Percentiles rank a stretch among this genome's conserved stretches.
These are phyloP conservation scores for Cephus cinctus DNA, from an alignment of 1,140 invertebrate genomes.

Conservation along the genomic window DNA sequence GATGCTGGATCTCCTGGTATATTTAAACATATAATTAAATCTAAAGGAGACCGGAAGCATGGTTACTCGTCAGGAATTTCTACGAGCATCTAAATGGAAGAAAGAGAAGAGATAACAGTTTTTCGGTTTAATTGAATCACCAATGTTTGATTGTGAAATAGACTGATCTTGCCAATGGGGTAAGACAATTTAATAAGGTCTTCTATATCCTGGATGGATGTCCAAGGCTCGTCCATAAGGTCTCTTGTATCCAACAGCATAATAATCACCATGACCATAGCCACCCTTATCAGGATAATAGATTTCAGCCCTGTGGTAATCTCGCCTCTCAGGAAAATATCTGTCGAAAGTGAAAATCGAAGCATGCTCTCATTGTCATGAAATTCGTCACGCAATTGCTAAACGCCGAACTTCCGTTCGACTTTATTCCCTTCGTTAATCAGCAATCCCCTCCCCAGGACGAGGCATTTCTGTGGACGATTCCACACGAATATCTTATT, in stretches of 20 bases:
- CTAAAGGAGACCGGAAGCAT: slow-evolving; percentile 3
- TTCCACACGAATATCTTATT: too few relatives aligned
- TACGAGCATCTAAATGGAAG: too few relatives aligned
- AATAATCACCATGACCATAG: slow-evolving; percentile 21
- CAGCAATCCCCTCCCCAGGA: not conserved
- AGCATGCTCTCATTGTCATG: slow-evolving; percentile 19
- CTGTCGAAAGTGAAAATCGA: slow-evolving; percentile 13
- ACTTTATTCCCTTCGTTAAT: not conserved
- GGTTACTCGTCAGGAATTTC: not conserved
- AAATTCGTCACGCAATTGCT: slow-evolving; percentile 11
- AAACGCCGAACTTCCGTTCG: not conserved
- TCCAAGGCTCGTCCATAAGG: slow-evolving; percentile 13
- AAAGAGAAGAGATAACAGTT: not conserved
- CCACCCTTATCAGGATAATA: slow-evolving; percentile 20
- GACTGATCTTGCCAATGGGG: too few relatives aligned
- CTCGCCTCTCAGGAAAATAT: slow-evolving; percentile 15
- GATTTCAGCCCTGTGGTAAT: slow-evolving; percentile 13
- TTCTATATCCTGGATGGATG: slow-evolving; percentile 8
- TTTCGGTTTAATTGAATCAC: not conserved
- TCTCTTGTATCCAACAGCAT: slow-evolving; percentile 20
- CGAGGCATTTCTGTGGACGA: too few relatives aligned
- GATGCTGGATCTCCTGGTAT: slow-evolving; percentile 34
- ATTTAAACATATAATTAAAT: slow-evolving; percentile 28
- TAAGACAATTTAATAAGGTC: slow-evolving; percentile 21
- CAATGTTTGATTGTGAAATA: not conserved